Conservation (phyloP, 1,140 invertebrate genomes). For the Coenobita brevimanus region DNA sequence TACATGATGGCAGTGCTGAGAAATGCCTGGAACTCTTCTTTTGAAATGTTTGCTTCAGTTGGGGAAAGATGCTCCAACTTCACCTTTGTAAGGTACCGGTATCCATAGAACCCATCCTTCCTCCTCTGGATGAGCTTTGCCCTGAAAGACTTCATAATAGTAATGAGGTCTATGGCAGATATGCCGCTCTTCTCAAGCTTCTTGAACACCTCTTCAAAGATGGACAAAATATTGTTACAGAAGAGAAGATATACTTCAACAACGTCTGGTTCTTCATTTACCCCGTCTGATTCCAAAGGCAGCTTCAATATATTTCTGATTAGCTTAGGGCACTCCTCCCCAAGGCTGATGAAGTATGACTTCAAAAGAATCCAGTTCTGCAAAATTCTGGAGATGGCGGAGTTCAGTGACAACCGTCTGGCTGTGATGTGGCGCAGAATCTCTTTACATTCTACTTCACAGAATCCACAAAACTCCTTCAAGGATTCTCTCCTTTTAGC, state of each 20-base stretch:
- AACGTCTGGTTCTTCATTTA: slow-evolving; percentile 16
- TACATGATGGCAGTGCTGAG: background rate
- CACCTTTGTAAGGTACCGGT: slow-evolving; percentile 31
- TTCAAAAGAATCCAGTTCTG: background rate
- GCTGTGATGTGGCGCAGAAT: background rate
- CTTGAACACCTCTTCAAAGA: slow-evolving; percentile 14
- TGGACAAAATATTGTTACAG: slow-evolving; percentile 24
- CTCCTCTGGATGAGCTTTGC: slow-evolving; percentile 24
- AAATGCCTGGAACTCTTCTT: background rate
- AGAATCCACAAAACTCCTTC: slow-evolving; percentile 2
- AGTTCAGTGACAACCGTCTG: slow-evolving; percentile 16
- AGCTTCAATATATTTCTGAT: background rate
- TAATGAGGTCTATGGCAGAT: background rate
- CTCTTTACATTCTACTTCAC: slow-evolving; percentile 8
- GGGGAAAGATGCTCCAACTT: slow-evolving; percentile 24
- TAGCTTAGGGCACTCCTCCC: too few relatives aligned
- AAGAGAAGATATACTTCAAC: slow-evolving; percentile 29
- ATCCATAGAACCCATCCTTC: slow-evolving; percentile 32
- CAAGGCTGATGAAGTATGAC: too few relatives aligned
- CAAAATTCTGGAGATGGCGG: slow-evolving; percentile 19
- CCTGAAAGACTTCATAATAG: slow-evolving; percentile 38
- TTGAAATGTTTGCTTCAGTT: background rate
- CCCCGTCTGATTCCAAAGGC: background rate
- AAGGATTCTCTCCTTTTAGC: slow-evolving; percentile 2
- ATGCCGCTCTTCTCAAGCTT: slow-evolving; percentile 2